Conservation (phyloP, 2,113 vertebrate genomes). For the Mustela lutreola region DNA sequence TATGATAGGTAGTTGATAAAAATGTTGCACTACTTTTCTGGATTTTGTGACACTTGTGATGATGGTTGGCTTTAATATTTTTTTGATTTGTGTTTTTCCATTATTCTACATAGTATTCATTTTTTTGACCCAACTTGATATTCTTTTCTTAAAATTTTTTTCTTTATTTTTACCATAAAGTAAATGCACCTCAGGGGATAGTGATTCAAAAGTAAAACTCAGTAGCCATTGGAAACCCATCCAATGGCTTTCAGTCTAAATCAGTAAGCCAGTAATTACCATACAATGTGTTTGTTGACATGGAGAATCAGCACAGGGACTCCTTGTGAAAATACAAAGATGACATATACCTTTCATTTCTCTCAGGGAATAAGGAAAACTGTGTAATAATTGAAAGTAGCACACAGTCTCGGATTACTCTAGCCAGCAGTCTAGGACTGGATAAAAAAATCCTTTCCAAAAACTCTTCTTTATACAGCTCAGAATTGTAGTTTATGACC, state of each 20-base stretch:
- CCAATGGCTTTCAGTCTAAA: neutral
- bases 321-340: neutral
- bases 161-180: too few species aligned
- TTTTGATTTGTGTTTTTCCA: neutral
- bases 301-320: neutral
- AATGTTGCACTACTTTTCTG: neutral
- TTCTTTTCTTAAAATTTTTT: neutral
- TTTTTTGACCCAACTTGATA: neutral
- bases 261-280: neutral
- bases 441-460: conserved; percentile 43
- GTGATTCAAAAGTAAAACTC: neutral
- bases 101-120: neutral
- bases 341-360: neutral
- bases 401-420: neutral
- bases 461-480: neutral
- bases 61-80: neutral
- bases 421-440: neutral
- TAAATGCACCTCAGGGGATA: neutral
- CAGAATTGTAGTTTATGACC: conserved; percentile 20
- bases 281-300: neutral
- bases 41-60: neutral
- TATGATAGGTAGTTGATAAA: neutral
- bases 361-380: neutral
- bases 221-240: neutral
- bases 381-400: conserved; percentile 13